Evolutionary conservation across 2,797 vertebrate genomes (phyloP), one percentile per base, ranked within the genome.

Genomic region (Notolabrus celidotus): DNA sequence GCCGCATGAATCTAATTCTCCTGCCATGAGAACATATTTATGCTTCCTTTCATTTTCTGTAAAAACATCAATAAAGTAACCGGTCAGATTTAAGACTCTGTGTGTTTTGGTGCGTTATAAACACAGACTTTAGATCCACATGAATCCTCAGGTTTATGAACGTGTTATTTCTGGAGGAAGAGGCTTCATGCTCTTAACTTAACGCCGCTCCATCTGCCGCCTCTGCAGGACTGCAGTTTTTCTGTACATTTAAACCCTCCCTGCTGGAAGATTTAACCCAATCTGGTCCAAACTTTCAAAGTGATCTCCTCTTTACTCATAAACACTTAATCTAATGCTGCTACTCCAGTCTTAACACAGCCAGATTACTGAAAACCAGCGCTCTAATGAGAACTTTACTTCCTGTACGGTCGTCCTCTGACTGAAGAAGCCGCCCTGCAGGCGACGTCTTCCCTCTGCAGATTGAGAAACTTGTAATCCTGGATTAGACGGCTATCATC

Each of bases 401-500:
- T 45, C 16, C 54, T 43, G 38, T 38, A 0, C 7, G 41, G 43
- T 49, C n/a, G 47, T 70, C 61, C 55, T 39, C 12, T 2, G 45
- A 17, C 11, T 10, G 42, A 51, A 33, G 68, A 11, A 17, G 66
- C 16, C 6, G 29, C 41, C 27, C 53, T 12, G 29, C 15, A 17
- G 60, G 23, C 15, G 9, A 38, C 34, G 10, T 60, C 39, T 34
- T 53, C 31, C 33, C 34, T 71, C 41, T 71, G 62, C 73, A 79
- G 81, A 64, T 74, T 27, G 63, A 69, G 63, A 78, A 74, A 74
- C 56, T 39, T 50, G 53, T 89, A 87, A 87, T 89, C 87, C 76
- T 16, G 61, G 85, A 89, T 89, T 82, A 87, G 63, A 60, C 60
- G 39, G 1, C 59, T 71, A 79, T 84, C 79, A 74, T 77, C 75